A percentile compares a stretch with the other conserved stretches of the same genome.
phyloP scores from a whole-genome alignment of 1,140 invertebrate genomes.

The Samia ricini region DNA sequence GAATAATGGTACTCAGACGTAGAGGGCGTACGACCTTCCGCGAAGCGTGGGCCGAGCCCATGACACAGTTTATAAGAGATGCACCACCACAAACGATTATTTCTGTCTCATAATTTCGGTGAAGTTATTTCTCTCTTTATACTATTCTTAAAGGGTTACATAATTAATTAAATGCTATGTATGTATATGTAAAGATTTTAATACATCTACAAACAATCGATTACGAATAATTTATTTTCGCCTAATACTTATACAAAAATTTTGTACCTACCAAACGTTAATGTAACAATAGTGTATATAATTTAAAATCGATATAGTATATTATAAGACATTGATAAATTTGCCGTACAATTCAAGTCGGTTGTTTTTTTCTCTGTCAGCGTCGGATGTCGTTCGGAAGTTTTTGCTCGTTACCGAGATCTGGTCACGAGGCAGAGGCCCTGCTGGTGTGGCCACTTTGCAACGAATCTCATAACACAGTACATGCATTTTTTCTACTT shows the following conservation, averaged over 20 bases:
- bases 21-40: conserved; percentile 62
- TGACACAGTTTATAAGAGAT: conserved; percentile 71
- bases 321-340: not conserved
- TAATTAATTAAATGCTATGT: too few species aligned
- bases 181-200: too few species aligned
- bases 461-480: conserved; percentile 12
- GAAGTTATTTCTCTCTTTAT: not conserved
- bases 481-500: not conserved
- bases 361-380: conserved; percentile 31
- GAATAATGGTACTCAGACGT: conserved; percentile 31
- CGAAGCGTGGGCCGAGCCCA: conserved; percentile 65
- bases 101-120: conserved; percentile 54
- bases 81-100: conserved; percentile 50
- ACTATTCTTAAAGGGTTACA: too few species aligned
- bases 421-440: conserved; percentile 58
- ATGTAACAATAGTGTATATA: not conserved
- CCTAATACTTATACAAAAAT: not conserved
- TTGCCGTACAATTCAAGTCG: not conserved
- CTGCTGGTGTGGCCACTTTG: conserved; percentile 34
- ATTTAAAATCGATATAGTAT: not conserved
- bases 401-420: conserved; percentile 67
- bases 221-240: too few species aligned
- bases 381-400: conserved; percentile 41
- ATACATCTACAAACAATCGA: too few species aligned
- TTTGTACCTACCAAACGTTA: not conserved